Conservation (phyloP, 1,140 invertebrate genomes). For the Bombus breviceps region DNA sequence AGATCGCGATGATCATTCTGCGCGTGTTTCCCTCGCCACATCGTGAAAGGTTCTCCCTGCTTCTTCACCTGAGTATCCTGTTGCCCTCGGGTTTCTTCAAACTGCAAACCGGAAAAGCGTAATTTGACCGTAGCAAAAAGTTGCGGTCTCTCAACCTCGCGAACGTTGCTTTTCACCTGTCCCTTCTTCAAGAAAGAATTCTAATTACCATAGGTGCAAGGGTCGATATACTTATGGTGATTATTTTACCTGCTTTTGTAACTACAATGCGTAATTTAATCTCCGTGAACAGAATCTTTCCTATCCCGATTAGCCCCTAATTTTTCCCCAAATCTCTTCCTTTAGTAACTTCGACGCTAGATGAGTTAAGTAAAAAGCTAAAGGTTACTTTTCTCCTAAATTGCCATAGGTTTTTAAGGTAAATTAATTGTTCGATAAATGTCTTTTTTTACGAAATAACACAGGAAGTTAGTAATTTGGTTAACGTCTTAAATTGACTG, state of each 20-base stretch:
- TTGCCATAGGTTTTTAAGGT: no score
- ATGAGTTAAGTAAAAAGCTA: no score
- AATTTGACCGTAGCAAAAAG: conserved; percentile 21
- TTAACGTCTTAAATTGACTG: no score
- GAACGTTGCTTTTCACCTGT: neutral
- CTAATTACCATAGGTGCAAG: neutral
- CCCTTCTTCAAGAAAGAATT: neutral
- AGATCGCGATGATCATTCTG: neutral
- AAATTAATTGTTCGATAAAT: no score
- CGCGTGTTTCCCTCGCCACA: neutral
- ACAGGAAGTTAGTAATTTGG: no score
- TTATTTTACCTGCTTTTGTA: neutral
- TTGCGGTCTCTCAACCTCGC: conserved; percentile 7
- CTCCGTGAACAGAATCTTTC: neutral
- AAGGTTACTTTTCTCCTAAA: no score
- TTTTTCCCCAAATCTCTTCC: neutral
- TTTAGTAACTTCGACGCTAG: neutral
- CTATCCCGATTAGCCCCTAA: neutral
- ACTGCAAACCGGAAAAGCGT: conserved; percentile 7
- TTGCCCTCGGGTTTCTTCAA: conserved; percentile 1
- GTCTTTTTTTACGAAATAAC: no score
- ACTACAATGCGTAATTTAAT: neutral
- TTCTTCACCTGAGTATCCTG: neutral
- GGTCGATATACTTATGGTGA: neutral
- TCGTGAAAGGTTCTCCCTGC: no score